Evolutionary conservation across 2,888 invertebrate species (phyloP).

Genomic region (Callimorpha dominula): DNA sequence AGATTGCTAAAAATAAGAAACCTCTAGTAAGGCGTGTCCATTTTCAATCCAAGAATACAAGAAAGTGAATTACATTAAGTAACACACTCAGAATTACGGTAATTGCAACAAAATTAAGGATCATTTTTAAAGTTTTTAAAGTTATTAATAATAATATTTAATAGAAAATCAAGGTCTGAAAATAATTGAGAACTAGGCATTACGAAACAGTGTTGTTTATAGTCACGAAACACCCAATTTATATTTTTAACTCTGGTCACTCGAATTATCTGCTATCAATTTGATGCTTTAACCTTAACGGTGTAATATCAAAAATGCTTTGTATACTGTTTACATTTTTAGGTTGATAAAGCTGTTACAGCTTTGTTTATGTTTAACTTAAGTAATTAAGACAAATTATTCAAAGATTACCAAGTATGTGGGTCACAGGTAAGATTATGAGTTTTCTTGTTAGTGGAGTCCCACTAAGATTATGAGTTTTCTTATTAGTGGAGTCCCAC

Average conservation of each 20-base stretch:
- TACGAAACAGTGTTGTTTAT: not conserved
- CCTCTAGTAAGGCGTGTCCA: too few species aligned
- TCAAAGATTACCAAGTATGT: constrained; percentile 11
- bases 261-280: constrained; percentile 58
- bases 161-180: not conserved
- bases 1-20: not conserved
- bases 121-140: too few species aligned
- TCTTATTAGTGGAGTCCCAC: constrained; percentile 6
- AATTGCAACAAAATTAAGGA: not conserved
- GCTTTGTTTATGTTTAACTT: constrained; percentile 31
- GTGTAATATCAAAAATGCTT: constrained; percentile 57
- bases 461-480: constrained; percentile 12
- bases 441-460: constrained; percentile 7
- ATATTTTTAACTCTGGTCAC: constrained; percentile 68
- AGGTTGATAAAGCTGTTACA: constrained; percentile 41
- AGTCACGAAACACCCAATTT: constrained; percentile 32
- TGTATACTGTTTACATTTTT: constrained; percentile 26
- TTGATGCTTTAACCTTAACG: constrained; percentile 71
- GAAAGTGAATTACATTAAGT: not conserved
- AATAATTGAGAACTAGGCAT: not conserved
- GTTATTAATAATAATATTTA: not conserved
- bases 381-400: constrained; percentile 14
- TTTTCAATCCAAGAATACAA: not conserved
- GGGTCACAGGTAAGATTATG: constrained; percentile 12
- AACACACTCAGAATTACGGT: not conserved